These are phyloP conservation scores for Psittacula echo DNA, from an alignment of 2,797 vertebrate species.

Conservation along the genomic window DNA sequence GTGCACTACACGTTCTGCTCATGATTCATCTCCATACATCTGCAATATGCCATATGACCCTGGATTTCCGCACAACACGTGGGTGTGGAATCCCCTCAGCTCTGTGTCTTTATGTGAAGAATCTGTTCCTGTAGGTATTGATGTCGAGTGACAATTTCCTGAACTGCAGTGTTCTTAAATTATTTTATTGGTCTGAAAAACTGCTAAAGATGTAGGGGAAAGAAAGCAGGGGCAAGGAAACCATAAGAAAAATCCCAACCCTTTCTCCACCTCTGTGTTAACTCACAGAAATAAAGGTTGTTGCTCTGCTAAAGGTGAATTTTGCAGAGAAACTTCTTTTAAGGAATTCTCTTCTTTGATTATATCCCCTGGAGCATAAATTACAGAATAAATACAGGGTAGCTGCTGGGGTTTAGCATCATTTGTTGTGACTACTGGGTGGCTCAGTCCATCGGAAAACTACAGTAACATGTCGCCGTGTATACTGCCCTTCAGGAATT, in stretches of 20 bases:
- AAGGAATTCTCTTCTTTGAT: conserved; percentile 23
- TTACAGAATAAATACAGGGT: conserved; percentile 1
- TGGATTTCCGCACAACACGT: fast-evolving
- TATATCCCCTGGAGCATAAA: conserved; percentile 46
- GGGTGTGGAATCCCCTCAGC: background rate
- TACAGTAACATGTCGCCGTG: background rate
- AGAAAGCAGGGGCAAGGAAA: background rate
- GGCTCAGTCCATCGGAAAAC: conserved; percentile 37
- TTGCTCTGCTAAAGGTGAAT: background rate
- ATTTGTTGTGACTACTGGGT: conserved; percentile 33
- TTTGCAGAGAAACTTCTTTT: conserved; percentile 6
- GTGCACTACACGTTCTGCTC: background rate
- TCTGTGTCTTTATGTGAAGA: background rate
- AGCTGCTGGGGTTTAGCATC: conserved; percentile 35
- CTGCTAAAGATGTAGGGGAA: background rate
- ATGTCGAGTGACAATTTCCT: background rate
- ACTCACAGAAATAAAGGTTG: background rate
- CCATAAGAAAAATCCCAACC: background rate
- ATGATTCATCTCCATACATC: background rate
- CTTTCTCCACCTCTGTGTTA: background rate
- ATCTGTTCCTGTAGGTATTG: background rate
- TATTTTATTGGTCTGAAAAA: background rate
- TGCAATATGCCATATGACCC: background rate
- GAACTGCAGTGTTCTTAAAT: background rate
- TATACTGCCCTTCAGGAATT: conserved; percentile 35